phyloP scores from a whole-genome alignment of 2,888 invertebrate genomes.

The Harmothoe impar region DNA sequence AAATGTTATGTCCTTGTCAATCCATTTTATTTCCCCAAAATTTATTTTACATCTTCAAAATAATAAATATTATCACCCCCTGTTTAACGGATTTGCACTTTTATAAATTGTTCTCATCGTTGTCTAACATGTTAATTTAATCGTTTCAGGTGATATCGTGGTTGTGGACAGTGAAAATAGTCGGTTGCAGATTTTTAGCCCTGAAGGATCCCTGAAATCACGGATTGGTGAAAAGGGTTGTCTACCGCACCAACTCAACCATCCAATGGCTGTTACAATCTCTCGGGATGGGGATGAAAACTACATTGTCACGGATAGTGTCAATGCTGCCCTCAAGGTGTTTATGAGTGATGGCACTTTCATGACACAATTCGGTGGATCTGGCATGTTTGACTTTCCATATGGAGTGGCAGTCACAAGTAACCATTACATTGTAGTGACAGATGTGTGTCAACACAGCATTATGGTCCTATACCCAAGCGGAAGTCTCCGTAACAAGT shows the following conservation, averaged over 20 bases:
- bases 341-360: conserved; percentile 76
- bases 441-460: conserved; percentile 79
- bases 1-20: too few species aligned
- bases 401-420: conserved; percentile 77
- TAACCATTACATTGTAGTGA: conserved; percentile 76
- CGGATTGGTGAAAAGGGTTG: conserved; percentile 78
- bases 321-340: conserved; percentile 79
- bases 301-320: conserved; percentile 80
- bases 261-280: conserved; percentile 79
- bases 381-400: conserved; percentile 77
- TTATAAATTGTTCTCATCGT: too few species aligned
- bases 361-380: conserved; percentile 72
- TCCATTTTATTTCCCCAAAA: too few species aligned
- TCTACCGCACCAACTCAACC: conserved; percentile 76
- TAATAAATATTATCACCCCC: too few species aligned
- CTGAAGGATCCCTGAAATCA: conserved; percentile 77
- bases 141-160: conserved; percentile 77
- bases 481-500: conserved; percentile 74
- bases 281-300: conserved; percentile 76
- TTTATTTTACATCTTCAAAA: too few species aligned
- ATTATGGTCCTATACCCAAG: conserved; percentile 76
- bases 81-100: too few species aligned
- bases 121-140: too few species aligned
- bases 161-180: conserved; percentile 81
- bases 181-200: conserved; percentile 79